Percentiles rank a stretch among this genome's conserved stretches.
These are phyloP conservation scores for Hylaea fasciaria DNA, from an alignment of 2,888 invertebrate species.

Conservation along the genomic window DNA sequence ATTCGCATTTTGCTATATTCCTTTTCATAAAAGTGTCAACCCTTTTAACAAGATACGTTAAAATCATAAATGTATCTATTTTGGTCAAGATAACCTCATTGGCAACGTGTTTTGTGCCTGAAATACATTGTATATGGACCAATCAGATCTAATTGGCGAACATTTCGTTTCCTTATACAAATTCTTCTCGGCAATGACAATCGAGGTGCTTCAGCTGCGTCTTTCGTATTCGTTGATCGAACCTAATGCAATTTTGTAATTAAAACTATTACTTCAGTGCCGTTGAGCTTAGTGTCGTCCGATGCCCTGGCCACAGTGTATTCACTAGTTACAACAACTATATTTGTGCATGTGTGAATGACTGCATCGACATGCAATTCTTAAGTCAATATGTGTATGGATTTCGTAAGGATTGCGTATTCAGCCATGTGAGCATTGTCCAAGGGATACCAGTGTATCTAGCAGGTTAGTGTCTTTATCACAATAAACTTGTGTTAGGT, in stretches of 20 bases:
- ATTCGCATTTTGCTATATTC: too few relatives aligned
- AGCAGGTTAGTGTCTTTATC: slow-evolving; percentile 18
- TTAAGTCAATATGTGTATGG: slow-evolving; percentile 41
- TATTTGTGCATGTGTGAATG: slow-evolving; percentile 30
- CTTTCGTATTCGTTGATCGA: slow-evolving; percentile 1
- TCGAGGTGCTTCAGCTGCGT: slow-evolving; percentile 12
- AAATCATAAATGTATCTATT: slow-evolving; percentile 46
- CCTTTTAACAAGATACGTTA: too few relatives aligned
- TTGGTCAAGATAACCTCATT: slow-evolving; percentile 47
- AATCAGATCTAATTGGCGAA: slow-evolving; percentile 24
- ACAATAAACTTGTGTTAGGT: not conserved
- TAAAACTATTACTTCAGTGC: slow-evolving; percentile 30
- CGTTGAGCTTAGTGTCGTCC: slow-evolving; percentile 32
- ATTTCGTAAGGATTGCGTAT: slow-evolving; percentile 45
- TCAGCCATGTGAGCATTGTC: slow-evolving; percentile 23
- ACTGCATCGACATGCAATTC: slow-evolving; percentile 34
- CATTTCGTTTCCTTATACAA: slow-evolving; percentile 22
- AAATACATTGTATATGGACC: slow-evolving; percentile 37
- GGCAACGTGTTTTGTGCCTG: slow-evolving; percentile 43
- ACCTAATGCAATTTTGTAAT: slow-evolving; percentile 36
- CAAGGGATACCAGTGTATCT: slow-evolving; percentile 19
- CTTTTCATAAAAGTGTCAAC: slow-evolving; percentile 11
- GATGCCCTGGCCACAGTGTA: slow-evolving; percentile 28
- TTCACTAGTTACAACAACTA: slow-evolving; percentile 1
- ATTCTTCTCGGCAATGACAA: slow-evolving; percentile 12